Conservation (phyloP, 2,113 vertebrate species). For the Psilopogon haemacephalus region DNA sequence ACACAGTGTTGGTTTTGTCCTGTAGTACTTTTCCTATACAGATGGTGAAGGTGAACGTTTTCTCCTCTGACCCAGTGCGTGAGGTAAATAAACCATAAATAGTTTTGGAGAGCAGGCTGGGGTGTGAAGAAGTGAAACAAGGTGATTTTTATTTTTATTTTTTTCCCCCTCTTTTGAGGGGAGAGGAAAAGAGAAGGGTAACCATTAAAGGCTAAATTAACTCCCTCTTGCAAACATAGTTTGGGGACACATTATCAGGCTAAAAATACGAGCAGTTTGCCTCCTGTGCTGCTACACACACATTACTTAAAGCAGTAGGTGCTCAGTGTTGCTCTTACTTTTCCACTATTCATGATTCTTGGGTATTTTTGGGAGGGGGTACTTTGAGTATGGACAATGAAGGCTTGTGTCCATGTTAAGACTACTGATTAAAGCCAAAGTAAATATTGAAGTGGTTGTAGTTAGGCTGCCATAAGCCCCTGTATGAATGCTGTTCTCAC, state of each 20-base stretch:
- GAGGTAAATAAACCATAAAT: slow-evolving; percentile 34
- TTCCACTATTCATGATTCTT: not conserved
- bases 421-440: not conserved
- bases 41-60: not conserved
- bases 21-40: slow-evolving; percentile 61
- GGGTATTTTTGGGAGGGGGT: not conserved
- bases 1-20: slow-evolving; percentile 35
- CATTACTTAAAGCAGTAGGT: not conserved
- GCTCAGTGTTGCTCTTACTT: not conserved
- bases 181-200: not conserved
- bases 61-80: slow-evolving; percentile 18
- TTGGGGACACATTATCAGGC: not conserved
- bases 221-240: not conserved
- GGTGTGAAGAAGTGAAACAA: not conserved
- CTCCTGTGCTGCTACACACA: not conserved
- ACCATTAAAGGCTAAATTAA: not conserved
- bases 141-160: not conserved
- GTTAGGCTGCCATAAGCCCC: not conserved
- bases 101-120: not conserved
- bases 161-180: not conserved
- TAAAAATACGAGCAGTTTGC: not conserved
- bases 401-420: slow-evolving; percentile 9
- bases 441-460: not conserved
- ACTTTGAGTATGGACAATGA: not conserved
- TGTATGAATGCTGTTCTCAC: not conserved